Evolutionary conservation across 2,888 invertebrate species (phyloP).

Genomic region (Ernsta delagoae): DNA sequence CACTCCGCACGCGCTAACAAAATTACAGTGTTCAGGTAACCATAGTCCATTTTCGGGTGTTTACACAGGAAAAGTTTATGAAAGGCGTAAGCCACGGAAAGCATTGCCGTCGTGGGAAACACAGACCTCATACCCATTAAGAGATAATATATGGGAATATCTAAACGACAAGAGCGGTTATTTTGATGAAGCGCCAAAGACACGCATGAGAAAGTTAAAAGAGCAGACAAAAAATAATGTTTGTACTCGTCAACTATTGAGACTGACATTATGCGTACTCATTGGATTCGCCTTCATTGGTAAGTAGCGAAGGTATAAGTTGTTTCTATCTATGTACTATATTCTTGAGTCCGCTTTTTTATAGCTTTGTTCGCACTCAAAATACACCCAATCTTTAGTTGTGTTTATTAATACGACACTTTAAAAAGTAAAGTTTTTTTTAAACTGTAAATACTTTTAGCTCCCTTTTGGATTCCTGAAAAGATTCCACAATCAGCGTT

Average conservation of each 20-base stretch:
- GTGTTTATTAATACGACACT: too few species aligned
- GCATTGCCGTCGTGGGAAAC: slow-evolving; percentile 58
- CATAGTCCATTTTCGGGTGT: slow-evolving; percentile 45
- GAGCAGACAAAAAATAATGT: slow-evolving; percentile 29
- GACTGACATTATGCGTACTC: slow-evolving; percentile 52
- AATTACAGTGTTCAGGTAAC: slow-evolving; percentile 60
- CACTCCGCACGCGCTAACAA: slow-evolving; percentile 58
- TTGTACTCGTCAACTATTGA: slow-evolving; percentile 47
- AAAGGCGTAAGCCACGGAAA: slow-evolving; percentile 58
- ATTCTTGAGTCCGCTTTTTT: too few species aligned
- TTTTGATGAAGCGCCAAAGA: neutral
- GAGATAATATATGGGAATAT: slow-evolving; percentile 72
- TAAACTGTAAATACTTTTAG: neutral
- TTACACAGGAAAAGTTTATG: slow-evolving; percentile 60
- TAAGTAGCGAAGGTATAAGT: slow-evolving; percentile 44
- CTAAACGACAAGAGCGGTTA: slow-evolving; percentile 50
- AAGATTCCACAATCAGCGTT: slow-evolving; percentile 46
- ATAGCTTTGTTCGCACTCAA: too few species aligned
- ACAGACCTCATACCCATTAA: slow-evolving; percentile 65
- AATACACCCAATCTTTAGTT: too few species aligned
- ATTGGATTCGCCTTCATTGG: slow-evolving; percentile 51
- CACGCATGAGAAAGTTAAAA: slow-evolving; percentile 13
- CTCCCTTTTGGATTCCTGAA: slow-evolving; percentile 25
- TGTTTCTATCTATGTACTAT: too few species aligned
- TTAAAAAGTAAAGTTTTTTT: too few species aligned